phyloP scores from a whole-genome alignment of 2,888 invertebrate species.

The Loripinus fragilis region DNA sequence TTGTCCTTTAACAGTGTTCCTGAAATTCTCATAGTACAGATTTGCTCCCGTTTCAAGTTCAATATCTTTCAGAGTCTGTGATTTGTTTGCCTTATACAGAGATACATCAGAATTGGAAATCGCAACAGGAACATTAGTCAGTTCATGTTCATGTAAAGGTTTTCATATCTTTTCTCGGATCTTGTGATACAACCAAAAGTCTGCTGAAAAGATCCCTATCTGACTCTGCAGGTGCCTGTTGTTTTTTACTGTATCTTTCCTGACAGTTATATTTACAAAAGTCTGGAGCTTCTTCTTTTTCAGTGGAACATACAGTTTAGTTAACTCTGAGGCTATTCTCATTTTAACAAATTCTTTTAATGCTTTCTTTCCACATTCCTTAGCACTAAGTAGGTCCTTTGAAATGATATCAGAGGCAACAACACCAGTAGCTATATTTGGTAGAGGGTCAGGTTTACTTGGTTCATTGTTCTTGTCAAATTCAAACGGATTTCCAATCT shows the following conservation, averaged over 20 bases:
- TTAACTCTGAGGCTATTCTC: neutral
- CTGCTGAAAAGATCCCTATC: neutral
- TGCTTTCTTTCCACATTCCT: neutral
- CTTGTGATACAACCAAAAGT: neutral
- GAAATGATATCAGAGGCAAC: neutral
- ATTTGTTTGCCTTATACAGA: neutral
- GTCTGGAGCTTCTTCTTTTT: neutral
- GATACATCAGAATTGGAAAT: neutral
- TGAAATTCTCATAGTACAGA: neutral
- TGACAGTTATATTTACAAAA: neutral
- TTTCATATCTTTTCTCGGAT: neutral
- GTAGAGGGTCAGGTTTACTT: neutral
- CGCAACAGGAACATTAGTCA: neutral
- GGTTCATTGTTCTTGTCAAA: neutral
- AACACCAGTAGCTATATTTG: constrained; percentile 7
- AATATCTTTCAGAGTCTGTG: neutral
- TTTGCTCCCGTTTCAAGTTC: neutral
- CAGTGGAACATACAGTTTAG: neutral
- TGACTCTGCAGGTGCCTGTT: neutral
- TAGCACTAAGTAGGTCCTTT: neutral
- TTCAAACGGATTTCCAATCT: neutral
- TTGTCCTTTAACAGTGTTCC: neutral
- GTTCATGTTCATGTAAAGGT: neutral
- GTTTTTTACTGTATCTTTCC: neutral
- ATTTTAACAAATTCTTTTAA: neutral